Conservation (phyloP, 2,888 invertebrate species). For the Microctonus brassicae region DNA sequence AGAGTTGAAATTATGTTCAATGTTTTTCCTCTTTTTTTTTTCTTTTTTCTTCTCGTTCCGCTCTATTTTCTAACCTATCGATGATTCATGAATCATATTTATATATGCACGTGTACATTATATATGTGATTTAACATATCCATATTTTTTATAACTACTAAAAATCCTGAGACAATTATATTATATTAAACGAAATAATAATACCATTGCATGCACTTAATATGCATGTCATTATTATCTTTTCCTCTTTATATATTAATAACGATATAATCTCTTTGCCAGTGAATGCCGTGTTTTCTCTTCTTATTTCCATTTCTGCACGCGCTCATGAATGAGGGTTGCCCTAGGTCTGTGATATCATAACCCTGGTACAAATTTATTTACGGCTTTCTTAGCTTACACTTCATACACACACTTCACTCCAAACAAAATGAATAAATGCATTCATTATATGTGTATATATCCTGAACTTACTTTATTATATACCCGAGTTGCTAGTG, state of each 20-base stretch:
- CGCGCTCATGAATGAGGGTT: background rate
- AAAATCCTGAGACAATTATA: conserved; percentile 2
- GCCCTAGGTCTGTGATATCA: background rate
- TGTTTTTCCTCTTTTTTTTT: background rate
- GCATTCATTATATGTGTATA: background rate
- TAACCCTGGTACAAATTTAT: background rate
- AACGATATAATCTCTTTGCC: background rate
- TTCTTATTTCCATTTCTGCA: background rate
- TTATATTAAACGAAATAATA: background rate
- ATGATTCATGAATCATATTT: conserved; percentile 30
- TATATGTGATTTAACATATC: too few species aligned
- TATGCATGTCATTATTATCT: background rate
- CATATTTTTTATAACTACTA: background rate
- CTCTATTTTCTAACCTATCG: conserved; percentile 28
- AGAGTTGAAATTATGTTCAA: background rate
- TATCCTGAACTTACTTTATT: conserved; percentile 75
- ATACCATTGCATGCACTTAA: background rate
- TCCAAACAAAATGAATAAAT: background rate
- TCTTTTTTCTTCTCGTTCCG: conserved; percentile 6
- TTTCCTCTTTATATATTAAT: background rate
- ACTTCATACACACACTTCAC: background rate
- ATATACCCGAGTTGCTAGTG: conserved; percentile 79
- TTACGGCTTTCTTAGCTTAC: too few species aligned
- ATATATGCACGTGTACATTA: background rate
- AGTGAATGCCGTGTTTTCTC: background rate